phyloP scores from a whole-genome alignment of 2,113 vertebrate species.

The Phylloscopus trochiloides region DNA sequence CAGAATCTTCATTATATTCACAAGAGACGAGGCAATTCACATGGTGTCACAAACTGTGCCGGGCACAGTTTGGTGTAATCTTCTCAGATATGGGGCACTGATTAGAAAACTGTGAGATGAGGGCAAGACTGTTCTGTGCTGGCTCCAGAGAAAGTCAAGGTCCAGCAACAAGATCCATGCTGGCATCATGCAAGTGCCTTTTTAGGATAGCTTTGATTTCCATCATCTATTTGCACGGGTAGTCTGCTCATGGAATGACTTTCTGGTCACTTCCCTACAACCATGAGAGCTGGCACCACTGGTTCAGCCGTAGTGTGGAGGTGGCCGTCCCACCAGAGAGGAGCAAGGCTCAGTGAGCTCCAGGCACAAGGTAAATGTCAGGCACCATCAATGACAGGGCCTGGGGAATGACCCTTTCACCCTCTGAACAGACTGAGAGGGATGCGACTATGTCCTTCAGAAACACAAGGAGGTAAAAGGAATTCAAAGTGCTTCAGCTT shows the following conservation, averaged over 20 bases:
- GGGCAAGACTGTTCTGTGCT: background rate
- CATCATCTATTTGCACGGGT: background rate
- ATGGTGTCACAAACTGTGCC: background rate
- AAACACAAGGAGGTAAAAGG: background rate
- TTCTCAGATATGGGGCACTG: background rate
- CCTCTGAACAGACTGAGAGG: background rate
- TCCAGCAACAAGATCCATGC: background rate
- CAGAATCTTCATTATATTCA: background rate
- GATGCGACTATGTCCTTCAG: background rate
- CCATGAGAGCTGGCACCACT: background rate
- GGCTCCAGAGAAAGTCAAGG: background rate
- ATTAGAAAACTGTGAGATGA: background rate
- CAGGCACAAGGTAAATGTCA: background rate
- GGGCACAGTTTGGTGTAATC: background rate
- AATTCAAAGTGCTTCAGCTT: background rate
- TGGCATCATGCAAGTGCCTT: background rate
- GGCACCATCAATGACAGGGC: background rate
- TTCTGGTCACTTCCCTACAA: background rate
- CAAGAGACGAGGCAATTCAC: background rate
- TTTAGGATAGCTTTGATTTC: background rate
- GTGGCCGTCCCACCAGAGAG: background rate
- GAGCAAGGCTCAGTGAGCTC: background rate
- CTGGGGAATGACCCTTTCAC: background rate
- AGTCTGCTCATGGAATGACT: background rate
- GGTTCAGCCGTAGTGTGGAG: accelerated